These are phyloP conservation scores for Morelia viridis DNA, from an alignment of 2,797 vertebrate species.

Conservation along the genomic window DNA sequence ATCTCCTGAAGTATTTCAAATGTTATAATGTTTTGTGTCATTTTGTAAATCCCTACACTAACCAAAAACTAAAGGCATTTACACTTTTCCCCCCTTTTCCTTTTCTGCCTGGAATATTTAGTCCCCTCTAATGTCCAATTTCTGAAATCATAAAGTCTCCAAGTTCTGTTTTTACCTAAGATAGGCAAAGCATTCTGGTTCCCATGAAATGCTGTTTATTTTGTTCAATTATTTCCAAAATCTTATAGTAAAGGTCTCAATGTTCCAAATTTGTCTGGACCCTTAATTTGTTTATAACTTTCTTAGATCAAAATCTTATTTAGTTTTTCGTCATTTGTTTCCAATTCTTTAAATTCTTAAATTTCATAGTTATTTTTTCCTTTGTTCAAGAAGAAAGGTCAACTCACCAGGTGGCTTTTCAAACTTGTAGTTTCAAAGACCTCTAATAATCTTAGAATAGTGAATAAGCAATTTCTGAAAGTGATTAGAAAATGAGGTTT, in stretches of 20 bases:
- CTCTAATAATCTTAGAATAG: neutral
- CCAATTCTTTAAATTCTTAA: neutral
- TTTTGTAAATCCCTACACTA: neutral
- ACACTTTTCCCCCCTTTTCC: neutral
- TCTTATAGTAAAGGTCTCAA: neutral
- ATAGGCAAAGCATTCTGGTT: neutral
- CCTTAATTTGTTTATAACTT: too few species aligned
- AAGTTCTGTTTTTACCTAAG: neutral
- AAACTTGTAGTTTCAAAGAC: neutral
- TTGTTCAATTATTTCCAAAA: neutral
- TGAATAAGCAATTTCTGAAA: neutral
- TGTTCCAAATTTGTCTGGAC: neutral
- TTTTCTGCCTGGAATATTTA: neutral
- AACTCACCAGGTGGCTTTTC: neutral
- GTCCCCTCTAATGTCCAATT: neutral
- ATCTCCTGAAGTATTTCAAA: neutral
- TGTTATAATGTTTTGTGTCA: neutral
- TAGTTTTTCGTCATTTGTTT: too few species aligned
- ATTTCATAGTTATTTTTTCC: neutral
- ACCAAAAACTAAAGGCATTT: neutral
- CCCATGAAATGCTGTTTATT: neutral
- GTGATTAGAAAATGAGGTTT: neutral
- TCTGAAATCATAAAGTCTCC: neutral
- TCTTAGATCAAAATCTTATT: too few species aligned
- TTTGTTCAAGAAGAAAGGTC: neutral